Base-by-base conservation (phyloP, 2,113 vertebrate species). In the Seriola rivoliana region DNA sequence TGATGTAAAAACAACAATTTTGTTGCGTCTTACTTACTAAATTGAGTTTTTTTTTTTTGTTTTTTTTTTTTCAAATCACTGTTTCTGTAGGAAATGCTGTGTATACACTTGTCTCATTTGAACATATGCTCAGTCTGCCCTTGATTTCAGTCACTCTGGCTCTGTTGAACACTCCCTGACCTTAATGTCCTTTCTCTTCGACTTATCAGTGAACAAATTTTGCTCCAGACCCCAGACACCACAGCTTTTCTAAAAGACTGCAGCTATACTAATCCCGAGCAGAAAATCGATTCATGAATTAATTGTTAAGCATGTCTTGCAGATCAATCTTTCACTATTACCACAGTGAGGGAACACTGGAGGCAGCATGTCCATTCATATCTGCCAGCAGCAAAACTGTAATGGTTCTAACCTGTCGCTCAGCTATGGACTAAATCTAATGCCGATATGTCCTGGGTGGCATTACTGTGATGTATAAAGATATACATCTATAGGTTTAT, bases 271-370 rank as follows among this genome's bases (percentile, higher is more conserved):
- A 78, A 91, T 86, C 78, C 84, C 34, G 62, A 90, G 88, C 84
- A 93, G 81, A 87, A 86, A 91, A 93, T 94, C 87, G 80, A 91
- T 93, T 82, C 63, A 82, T 69, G 67, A 81, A 87, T 87, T 88
- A 88, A 88, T 91, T 91, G 88, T 91, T 84, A 78, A 88, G 89
- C 86, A 90, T 90, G 89, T 81, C 83, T 88, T 90, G 72, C 70
- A 72, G 85, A 93, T 90, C 81, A 86, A 86, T 91, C 78, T 82
- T 74, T 83, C 58, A 19, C 75, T 85, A 69, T 85, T 71, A 77
- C 80, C 77, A 84, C 44, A 75, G 65, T 11, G 23, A 91, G 76
- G 69, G 58, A 82, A 73, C 71, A 80, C 32, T 76, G 21, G 57
- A 77, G 62, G 65, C 57, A 75, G 32, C 68, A 52, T 70, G 72